These are phyloP conservation scores for Todus mexicanus DNA, from an alignment of 2,797 vertebrate genomes.

Conservation along the genomic window DNA sequence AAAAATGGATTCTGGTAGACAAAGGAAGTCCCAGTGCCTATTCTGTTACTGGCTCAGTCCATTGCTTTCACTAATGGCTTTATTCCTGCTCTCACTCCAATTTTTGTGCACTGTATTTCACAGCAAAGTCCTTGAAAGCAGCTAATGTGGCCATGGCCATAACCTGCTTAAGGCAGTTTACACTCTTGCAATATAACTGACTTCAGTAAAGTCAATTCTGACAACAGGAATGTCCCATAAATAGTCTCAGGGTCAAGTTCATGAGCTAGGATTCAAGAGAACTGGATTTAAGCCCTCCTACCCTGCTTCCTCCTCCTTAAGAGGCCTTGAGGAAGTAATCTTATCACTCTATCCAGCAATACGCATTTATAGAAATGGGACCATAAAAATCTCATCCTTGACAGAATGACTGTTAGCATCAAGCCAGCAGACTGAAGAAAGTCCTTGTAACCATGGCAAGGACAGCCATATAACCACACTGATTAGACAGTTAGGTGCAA, in stretches of 20 bases:
- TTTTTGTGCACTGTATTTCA: neutral
- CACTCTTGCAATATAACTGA: neutral
- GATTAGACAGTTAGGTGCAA: neutral
- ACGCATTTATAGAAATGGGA: neutral
- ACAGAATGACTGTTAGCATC: neutral
- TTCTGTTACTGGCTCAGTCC: neutral
- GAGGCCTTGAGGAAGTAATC: conserved; percentile 18
- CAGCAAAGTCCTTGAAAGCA: neutral
- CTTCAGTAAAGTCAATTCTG: conserved; percentile 21
- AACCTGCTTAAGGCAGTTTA: neutral
- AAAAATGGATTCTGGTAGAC: neutral
- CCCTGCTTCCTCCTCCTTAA: neutral
- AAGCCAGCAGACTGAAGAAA: neutral
- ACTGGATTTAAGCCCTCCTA: neutral
- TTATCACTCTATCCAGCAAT: neutral
- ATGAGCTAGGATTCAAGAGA: neutral
- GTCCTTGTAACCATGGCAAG: conserved; percentile 4
- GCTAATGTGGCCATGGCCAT: neutral
- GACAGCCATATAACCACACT: neutral
- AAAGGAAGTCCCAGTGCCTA: neutral
- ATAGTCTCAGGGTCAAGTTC: neutral
- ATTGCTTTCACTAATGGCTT: neutral
- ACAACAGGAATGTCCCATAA: conserved; percentile 2
- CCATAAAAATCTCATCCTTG: conserved; percentile 1
- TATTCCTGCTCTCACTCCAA: neutral